A percentile compares a stretch with the other conserved stretches of the same genome.
Conservation (phyloP, 2,888 invertebrate species). For the Gastrophysa polygoni region DNA sequence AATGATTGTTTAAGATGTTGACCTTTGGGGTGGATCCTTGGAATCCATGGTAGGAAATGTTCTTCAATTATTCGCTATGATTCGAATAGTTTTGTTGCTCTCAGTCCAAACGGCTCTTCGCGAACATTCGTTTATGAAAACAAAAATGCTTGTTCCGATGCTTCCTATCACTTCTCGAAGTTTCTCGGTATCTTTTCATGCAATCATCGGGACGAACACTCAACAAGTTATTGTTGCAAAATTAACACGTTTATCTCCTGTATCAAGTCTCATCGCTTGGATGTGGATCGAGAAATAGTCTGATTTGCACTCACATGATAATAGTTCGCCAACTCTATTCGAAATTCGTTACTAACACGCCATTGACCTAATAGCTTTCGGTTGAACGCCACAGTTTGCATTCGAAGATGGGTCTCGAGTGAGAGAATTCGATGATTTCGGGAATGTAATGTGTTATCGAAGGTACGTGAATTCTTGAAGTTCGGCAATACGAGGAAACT, state of each 20-base stretch:
- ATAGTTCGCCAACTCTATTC: conserved; percentile 57
- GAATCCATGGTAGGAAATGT: too few relatives aligned
- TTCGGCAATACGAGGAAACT: too few relatives aligned
- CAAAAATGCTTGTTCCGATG: too few relatives aligned
- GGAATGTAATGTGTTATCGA: conserved; percentile 10
- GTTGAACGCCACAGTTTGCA: conserved; percentile 19
- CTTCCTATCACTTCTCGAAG: too few relatives aligned
- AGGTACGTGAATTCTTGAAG: not conserved
- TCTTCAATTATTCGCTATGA: too few relatives aligned
- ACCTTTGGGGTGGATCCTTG: too few relatives aligned
- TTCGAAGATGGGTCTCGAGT: conserved; percentile 8
- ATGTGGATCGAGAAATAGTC: conserved; percentile 29
- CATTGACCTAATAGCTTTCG: conserved; percentile 54
- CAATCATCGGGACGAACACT: too few relatives aligned
- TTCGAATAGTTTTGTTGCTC: too few relatives aligned
- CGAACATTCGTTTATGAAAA: too few relatives aligned
- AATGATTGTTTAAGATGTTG: too few relatives aligned
- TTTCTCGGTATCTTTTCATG: too few relatives aligned
- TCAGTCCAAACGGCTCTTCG: too few relatives aligned
- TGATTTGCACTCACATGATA: conserved; percentile 43
- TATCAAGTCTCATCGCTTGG: conserved; percentile 42
- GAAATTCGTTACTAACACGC: conserved; percentile 56
- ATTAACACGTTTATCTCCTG: conserved; percentile 39
- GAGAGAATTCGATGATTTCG: conserved; percentile 17
- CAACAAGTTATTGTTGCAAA: conserved; percentile 14